Conservation (phyloP, 2,888 invertebrate species). For the Temnothorax unifasciatus region DNA sequence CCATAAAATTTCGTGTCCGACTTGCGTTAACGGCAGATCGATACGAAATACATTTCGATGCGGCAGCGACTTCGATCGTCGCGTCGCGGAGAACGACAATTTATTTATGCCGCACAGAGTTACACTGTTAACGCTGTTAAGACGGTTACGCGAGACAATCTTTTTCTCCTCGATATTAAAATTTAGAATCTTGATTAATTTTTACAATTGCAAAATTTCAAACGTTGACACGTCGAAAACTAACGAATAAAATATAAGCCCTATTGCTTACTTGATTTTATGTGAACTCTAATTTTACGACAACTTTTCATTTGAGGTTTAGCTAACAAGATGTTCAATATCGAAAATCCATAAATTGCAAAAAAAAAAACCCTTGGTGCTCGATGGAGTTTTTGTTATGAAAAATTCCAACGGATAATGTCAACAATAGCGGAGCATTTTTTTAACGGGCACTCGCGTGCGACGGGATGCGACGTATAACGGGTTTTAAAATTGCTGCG, state of each 20-base stretch:
- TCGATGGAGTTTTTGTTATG: background rate
- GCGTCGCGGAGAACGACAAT: background rate
- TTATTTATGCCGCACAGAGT: background rate
- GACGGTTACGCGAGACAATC: background rate
- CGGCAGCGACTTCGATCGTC: background rate
- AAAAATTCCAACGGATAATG: background rate
- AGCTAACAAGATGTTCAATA: background rate
- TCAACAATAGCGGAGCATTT: background rate
- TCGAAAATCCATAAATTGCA: background rate
- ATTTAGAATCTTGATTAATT: background rate
- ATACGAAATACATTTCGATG: conserved; percentile 25
- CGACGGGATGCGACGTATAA: background rate
- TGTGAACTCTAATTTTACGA: background rate
- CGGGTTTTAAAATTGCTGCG: conserved; percentile 20
- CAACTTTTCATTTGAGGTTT: background rate
- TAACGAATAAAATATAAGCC: background rate
- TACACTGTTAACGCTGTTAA: background rate
- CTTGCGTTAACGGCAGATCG: conserved; percentile 19
- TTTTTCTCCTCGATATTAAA: background rate
- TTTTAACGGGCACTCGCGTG: background rate
- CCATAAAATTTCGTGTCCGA: background rate
- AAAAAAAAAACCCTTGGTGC: background rate
- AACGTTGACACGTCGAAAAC: background rate
- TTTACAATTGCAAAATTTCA: background rate
- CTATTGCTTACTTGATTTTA: background rate